phyloP scores from a whole-genome alignment of 2,888 invertebrate species.

The Catocala nupta region DNA sequence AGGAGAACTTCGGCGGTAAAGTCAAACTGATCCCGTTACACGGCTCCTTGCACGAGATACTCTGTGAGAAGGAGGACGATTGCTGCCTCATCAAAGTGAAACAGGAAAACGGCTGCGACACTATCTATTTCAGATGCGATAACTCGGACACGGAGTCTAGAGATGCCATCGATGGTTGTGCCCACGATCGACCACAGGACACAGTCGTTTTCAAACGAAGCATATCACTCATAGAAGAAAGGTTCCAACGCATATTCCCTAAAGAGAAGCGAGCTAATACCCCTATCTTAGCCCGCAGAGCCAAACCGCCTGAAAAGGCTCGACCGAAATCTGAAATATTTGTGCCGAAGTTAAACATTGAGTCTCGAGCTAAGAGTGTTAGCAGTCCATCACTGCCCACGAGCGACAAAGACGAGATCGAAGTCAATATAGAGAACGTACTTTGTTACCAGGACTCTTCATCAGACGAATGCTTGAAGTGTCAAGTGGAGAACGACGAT shows the following conservation, averaged over 20 bases:
- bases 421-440: constrained; percentile 79
- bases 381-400: constrained; percentile 73
- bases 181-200: constrained; percentile 59
- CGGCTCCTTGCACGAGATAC: constrained; percentile 81
- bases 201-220: constrained; percentile 80
- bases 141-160: constrained; percentile 75
- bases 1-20: constrained; percentile 79
- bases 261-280: constrained; percentile 64
- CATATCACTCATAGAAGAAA: constrained; percentile 77
- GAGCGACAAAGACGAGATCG: constrained; percentile 68
- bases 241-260: constrained; percentile 74
- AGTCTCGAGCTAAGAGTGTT: constrained; percentile 68
- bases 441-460: constrained; percentile 81
- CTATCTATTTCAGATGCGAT: constrained; percentile 79
- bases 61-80: constrained; percentile 81
- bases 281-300: constrained; percentile 41
- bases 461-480: constrained; percentile 78
- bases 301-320: constrained; percentile 41
- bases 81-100: constrained; percentile 83
- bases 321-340: constrained; percentile 70
- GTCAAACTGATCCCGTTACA: constrained; percentile 80
- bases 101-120: constrained; percentile 81
- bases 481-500: constrained; percentile 71
- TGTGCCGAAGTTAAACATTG: constrained; percentile 55
- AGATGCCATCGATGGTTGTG: constrained; percentile 72